Evolutionary conservation across 2,888 invertebrate genomes (phyloP).

Genomic region (Nemotelus pantherinus): DNA sequence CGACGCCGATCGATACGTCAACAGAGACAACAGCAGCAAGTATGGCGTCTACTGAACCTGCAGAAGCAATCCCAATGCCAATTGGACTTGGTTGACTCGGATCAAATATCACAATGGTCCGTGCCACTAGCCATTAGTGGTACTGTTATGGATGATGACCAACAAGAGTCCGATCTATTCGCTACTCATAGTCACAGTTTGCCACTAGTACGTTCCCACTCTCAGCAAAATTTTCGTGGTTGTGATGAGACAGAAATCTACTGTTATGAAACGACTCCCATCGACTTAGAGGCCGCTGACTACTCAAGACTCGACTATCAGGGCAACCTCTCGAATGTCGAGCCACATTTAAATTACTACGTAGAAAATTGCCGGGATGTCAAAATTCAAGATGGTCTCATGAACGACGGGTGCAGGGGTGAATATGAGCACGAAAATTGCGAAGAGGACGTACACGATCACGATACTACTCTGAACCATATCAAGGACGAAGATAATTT

Average conservation of each 20-base stretch:
- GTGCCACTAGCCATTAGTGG: constrained; percentile 15
- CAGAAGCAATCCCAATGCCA: constrained; percentile 5
- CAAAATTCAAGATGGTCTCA: not conserved
- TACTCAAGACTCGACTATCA: not conserved
- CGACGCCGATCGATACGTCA: not conserved
- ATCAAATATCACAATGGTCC: constrained; percentile 37
- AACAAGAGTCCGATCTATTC: not conserved
- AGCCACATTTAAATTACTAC: constrained; percentile 40
- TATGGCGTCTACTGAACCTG: not conserved
- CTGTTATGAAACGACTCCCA: constrained; percentile 21
- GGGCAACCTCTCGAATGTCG: constrained; percentile 26
- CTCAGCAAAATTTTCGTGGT: constrained; percentile 37
- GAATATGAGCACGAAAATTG: not conserved
- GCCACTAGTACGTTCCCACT: constrained; percentile 28
- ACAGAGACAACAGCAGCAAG: constrained; percentile 12
- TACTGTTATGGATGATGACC: not conserved
- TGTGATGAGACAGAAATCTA: constrained; percentile 37
- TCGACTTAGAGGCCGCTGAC: not conserved
- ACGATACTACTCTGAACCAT: not conserved
- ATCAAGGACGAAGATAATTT: constrained; percentile 47
- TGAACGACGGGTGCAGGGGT: not conserved
- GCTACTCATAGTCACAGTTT: constrained; percentile 7
- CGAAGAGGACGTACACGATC: not conserved
- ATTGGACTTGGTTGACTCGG: not conserved
- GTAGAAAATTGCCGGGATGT: constrained; percentile 14